Base-by-base conservation (phyloP, 2,113 vertebrate species). In the Falcunculus frontatus region DNA sequence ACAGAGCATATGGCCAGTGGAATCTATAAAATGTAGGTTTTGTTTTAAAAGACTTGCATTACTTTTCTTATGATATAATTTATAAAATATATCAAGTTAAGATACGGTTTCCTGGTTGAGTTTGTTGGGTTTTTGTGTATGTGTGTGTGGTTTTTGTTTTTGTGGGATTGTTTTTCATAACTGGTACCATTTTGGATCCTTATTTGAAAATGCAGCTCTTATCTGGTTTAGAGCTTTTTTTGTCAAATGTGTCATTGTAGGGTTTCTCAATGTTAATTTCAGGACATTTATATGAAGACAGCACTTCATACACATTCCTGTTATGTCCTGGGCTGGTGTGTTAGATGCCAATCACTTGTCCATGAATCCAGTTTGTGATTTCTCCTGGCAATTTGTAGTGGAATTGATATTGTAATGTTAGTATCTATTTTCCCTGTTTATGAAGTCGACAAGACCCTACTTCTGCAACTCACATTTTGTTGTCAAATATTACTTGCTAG, bases 151-250 rank as follows among this genome's bases (percentile, higher is more conserved):
- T 10, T 64, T 64, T 39, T 41, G 42, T 3, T 68, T 76, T 68
- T 52, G 27, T 47, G 33, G 26, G 26, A 32, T 25, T 0, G 0
- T 35, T 20, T 26, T 39, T 20, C 4, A 1, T 57, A 35, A 29
- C 27, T 49, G 16, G 5, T 69, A 14, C 13, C 13, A 21, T 68
- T 91, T 72, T 67, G 18, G 6, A 42, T 27, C 4, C 41, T 49
- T 59, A 55, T 83, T 73, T 84, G 5, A 60, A 89, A 92, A 52
- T 60, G 11, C 23, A 73, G 5, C 33, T 68, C 16, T 63, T 44
- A 9, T 7, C 52, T 76, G 19, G 1, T 62, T 90, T 88, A 53
- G 2, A 73, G 29, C 16, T 39, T 86, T 75, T 59, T 57, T 49
- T 25, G 13, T 57, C 52, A 42, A 32, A 21, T 56, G 13, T 56